A percentile compares a stretch with the other conserved stretches of the same genome.
Conservation (phyloP, 2,113 vertebrate genomes). For the Carollia perspicillata region DNA sequence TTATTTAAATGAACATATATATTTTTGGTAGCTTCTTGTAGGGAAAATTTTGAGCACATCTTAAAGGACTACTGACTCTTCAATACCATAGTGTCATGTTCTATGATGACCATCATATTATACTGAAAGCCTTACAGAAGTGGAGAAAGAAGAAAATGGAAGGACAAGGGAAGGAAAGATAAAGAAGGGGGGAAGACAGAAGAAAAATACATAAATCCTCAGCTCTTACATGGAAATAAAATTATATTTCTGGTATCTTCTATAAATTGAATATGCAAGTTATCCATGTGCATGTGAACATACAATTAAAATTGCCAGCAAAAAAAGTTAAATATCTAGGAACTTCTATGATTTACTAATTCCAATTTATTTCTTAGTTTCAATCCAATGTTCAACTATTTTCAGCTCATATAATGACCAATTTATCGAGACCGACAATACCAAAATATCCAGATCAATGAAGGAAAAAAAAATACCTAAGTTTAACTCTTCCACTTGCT, state of each 20-base stretch:
- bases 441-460: neutral
- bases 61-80: neutral
- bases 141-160: neutral
- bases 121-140: neutral
- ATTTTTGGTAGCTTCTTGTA: neutral
- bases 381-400: neutral
- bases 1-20: neutral
- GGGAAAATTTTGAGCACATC: neutral
- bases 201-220: neutral
- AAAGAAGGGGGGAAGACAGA: neutral
- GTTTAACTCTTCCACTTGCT: neutral
- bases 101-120: neutral
- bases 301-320: neutral
- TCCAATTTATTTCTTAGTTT: neutral
- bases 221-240: neutral
- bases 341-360: neutral
- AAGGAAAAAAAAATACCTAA: neutral
- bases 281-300: neutral
- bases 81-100: neutral
- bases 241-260: neutral
- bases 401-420: neutral
- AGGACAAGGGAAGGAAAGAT: neutral
- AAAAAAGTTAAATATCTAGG: neutral
- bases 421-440: neutral
- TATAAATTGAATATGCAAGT: neutral